Base-by-base conservation (phyloP, 2,888 invertebrate species). In the Barypeithes pellucidus region DNA sequence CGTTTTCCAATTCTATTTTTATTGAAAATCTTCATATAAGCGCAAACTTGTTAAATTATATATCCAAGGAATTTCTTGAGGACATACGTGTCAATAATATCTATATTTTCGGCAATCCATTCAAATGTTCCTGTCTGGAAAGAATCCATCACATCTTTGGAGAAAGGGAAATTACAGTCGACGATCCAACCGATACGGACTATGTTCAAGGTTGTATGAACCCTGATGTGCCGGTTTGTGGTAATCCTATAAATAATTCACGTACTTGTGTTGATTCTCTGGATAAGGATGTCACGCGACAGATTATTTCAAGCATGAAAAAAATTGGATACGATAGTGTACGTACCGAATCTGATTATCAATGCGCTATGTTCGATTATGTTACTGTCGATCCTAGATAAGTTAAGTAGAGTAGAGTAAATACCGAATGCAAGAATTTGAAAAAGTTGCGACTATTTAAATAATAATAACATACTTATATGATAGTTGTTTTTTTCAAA, bases 11-110 rank as follows among this genome's bases (percentile, higher is more conserved):
- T 29, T 33, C 14, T 16, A 47, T 47, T 9, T 62, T 62, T 47
- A 62, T 62, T 33, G 43, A 43, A 29, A 33, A 62, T 11, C 62
- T 62, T 16, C n/a, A 14, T 33, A 47, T 62, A 33, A 62, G 41
- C 20, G 45, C 24, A 4, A 62, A 62, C 33, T 29, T 62, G 5
- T 36, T 62, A 16, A 62, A 62, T 29, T 62, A 47, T 14, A 14
- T 62, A 0, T 33, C 62, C 3, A 43, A 45, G 2, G 43, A 29
- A 0, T 62, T 62, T 33, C 18, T 62, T 3, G 12, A 43, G 7
- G n/a, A 47, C 3, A 62, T 62, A 9, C 45, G n/a, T 3, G 47
- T 47, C 5, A 16, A 47, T 8, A 62, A 62, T 18, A 11, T 62
- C 11, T 24, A 29, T 4, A 33, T 62, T 12, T 62, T 47, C 33